Conservation (phyloP, 1,140 invertebrate genomes). For the Lutraria rhynchaena region DNA sequence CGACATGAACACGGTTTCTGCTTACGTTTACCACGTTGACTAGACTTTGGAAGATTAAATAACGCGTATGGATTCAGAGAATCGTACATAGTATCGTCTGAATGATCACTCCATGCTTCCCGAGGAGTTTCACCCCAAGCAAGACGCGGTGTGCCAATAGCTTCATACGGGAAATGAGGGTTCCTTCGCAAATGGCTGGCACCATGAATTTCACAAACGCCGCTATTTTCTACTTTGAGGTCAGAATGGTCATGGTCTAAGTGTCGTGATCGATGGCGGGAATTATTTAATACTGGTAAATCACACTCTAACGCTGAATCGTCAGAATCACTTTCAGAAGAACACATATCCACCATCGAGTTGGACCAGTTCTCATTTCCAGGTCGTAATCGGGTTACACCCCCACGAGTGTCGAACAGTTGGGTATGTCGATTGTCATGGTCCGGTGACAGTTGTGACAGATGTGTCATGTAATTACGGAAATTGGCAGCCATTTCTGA, state of each 20-base stretch:
- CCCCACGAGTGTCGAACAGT: constrained; percentile 16
- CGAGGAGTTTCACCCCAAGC: constrained; percentile 35
- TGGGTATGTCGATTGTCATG: constrained; percentile 21
- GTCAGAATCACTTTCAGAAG: constrained; percentile 60
- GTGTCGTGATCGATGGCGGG: background rate
- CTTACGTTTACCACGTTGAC: constrained; percentile 44
- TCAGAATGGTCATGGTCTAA: constrained; percentile 3
- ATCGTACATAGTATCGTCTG: constrained; percentile 62
- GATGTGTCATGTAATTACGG: constrained; percentile 72
- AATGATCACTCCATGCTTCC: constrained; percentile 41
- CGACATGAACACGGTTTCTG: constrained; percentile 45
- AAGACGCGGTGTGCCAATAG: constrained; percentile 13
- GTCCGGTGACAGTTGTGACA: constrained; percentile 66
- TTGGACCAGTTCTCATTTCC: constrained; percentile 7
- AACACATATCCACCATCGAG: constrained; percentile 61
- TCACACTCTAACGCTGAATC: constrained; percentile 22
- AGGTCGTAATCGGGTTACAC: constrained; percentile 19
- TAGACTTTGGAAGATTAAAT: constrained; percentile 70
- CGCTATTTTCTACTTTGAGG: background rate
- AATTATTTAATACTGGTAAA: constrained; percentile 3
- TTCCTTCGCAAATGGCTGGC: constrained; percentile 22
- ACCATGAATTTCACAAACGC: constrained; percentile 21
- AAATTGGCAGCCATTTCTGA: constrained; percentile 69
- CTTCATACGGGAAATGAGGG: constrained; percentile 27
- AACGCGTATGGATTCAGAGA: constrained; percentile 72